Base-by-base conservation (phyloP, 2,797 vertebrate species). In the Ficedula albicollis region DNA sequence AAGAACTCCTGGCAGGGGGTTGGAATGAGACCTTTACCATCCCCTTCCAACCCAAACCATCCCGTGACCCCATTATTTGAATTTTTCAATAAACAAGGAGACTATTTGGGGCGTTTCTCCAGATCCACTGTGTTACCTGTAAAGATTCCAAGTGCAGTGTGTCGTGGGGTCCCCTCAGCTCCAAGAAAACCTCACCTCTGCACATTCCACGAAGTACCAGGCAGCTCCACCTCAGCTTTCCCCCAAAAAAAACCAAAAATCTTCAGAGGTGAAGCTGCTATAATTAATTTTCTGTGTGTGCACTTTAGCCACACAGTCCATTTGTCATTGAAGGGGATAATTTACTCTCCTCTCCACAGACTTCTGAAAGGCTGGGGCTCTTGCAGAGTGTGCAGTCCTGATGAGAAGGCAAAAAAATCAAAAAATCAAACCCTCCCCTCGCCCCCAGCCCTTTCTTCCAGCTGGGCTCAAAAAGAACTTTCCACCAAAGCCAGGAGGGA, bases 401-500 rank as follows among this genome's bases (percentile, higher is more conserved):
- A 90, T n/a, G 92, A 83, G 66, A 66, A 80, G 62, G 75, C 64
- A 92, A 62, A 59, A 95, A 43, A 43, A 43, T 18, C 9, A 43
- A 62, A 95, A 83, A 87, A 36, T 1, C 81, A 59, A 89, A 46
- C 80, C 46, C 68, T 90, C 77, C 58, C 60, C 54, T 81, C n/a
- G 1, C 73, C 74, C 78, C 38, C 5, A 76, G 79, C 64, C 90
- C 73, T 94, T 96, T 83, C 27, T 67, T 66, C 82, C 64, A 81
- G 67, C 89, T 62, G 77, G 54, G 52, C 51, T 87, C 29, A 32
- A 46, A 92, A 89, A 84, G 63, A 97, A 91, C 87, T 87, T 95
- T 25, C 67, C 83, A 96, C 97, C 87, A 96, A 97, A 97, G 93
- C 80, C 91, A 48, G 84, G 76, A 94, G 82, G 63, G 95, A 92